phyloP scores from a whole-genome alignment of 1,140 invertebrate genomes.

The Aphelenchoides besseyi region DNA sequence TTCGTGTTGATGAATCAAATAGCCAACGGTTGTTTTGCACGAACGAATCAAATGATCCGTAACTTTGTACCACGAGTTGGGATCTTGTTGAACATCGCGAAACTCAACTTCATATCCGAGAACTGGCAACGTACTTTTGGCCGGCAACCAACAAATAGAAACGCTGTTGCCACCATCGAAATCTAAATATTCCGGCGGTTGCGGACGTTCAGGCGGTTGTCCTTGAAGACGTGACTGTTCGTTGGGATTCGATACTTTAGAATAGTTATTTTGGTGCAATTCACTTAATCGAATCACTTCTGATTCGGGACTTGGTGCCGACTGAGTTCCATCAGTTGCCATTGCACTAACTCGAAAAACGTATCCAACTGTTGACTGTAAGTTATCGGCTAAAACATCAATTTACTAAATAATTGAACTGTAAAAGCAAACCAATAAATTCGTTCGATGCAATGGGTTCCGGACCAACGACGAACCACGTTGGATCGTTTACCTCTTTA shows the following conservation, averaged over 20 bases:
- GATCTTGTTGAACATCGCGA: constrained; percentile 59
- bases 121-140: constrained; percentile 56
- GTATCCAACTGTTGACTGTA: constrained; percentile 51
- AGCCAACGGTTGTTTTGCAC: constrained; percentile 60
- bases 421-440: constrained; percentile 25
- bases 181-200: constrained; percentile 57
- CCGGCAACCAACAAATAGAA: constrained; percentile 60
- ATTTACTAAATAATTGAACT: constrained; percentile 7
- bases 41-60: constrained; percentile 54
- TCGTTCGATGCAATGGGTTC: constrained; percentile 26
- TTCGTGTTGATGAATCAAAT: constrained; percentile 56
- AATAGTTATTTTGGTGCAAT: constrained; percentile 15
- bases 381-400: constrained; percentile 52
- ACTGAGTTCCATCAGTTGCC: constrained; percentile 30
- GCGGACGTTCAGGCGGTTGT: constrained; percentile 44
- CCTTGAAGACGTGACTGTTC: constrained; percentile 9
- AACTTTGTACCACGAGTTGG: constrained; percentile 49
- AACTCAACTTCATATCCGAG: constrained; percentile 57
- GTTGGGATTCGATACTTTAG: background rate
- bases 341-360: constrained; percentile 55
- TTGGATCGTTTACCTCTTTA: constrained; percentile 52
- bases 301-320: constrained; percentile 42
- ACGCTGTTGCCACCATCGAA: constrained; percentile 55
- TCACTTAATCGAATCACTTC: constrained; percentile 45
- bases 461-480: constrained; percentile 37